Evolutionary conservation across 2,113 vertebrate species (phyloP), one percentile per base, ranked within the genome.

Genomic region (Oxyura jamaicensis): DNA sequence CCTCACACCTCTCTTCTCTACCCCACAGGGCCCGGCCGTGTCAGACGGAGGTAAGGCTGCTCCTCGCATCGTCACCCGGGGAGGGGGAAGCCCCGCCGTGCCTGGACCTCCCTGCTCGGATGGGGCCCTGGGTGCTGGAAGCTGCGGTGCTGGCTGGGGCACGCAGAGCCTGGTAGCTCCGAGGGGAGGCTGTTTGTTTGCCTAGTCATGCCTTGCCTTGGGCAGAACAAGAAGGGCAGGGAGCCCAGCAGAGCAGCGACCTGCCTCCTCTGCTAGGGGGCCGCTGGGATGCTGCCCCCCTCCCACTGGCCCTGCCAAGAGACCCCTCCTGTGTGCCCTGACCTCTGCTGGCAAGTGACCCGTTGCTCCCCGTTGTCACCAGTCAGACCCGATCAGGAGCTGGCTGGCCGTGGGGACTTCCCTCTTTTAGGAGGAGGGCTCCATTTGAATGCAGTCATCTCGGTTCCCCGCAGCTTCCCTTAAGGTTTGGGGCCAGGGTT

Each of bases 21-120:
- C 88, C 92, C 97, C 62, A 3, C 88, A 98, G 98, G 98, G 98
- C 94, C 94, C 98, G 0, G 98, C 98, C 41, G 98, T 98, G 68
- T 98, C 98, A 0, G 98, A 98, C 86, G 98, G 98, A 98, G 98
- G 98, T 98, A 93, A 98, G 98, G 95, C 78, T 91, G 42, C 67
- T 78, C 67, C 71, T 82, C 78, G 82, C 59, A 48, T 36, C 26
- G 3, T 83, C 71, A 58, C 62, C 63, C 63, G 81, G 89, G 91
- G 59, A 86, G 78, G 63, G 86, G 77, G 55, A 78, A 75, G 62
- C 68, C 73, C 29, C 1, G 1, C 33, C 15, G 11, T 28, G 4
- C 39, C 33, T 12, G 20, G 65, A 39, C 59, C 42, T 75, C 44
- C 36, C 35, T 63, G n/a, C 75, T 90, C 59, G 33, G 28, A 28